Percentiles rank a stretch among this genome's conserved stretches.
phyloP scores from a whole-genome alignment of 2,888 invertebrate species.

The Fissipunctia ypsillon region DNA sequence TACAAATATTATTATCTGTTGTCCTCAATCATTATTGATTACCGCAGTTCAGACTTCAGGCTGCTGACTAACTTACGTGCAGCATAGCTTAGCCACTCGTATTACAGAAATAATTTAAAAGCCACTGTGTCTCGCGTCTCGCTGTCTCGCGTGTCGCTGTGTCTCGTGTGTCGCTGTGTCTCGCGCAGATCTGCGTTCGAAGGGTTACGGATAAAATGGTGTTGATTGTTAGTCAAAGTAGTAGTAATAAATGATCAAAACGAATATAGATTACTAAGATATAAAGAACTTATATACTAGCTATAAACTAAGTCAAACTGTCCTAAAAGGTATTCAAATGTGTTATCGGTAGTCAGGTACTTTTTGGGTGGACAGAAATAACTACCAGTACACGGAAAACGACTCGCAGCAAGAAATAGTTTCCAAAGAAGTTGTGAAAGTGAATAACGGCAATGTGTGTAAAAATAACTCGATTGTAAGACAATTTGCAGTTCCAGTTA shows the following conservation, averaged over 20 bases:
- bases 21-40: background rate
- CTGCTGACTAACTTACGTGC: too few species aligned
- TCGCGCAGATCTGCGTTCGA: too few species aligned
- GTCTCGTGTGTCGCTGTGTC: too few species aligned
- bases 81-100: too few species aligned
- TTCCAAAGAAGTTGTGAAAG: background rate
- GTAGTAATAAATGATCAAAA: too few species aligned
- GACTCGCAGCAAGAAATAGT: conserved; percentile 2
- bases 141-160: too few species aligned
- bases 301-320: background rate
- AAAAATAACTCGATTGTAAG: background rate
- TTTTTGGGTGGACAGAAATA: conserved; percentile 19
- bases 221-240: too few species aligned
- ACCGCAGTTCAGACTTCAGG: background rate
- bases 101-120: too few species aligned
- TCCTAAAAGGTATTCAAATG: background rate
- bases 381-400: background rate
- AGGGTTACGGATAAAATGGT: too few species aligned
- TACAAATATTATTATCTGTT: background rate
- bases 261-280: too few species aligned
- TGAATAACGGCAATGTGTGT: background rate
- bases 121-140: too few species aligned
- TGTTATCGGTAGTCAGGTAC: background rate
- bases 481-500: background rate
- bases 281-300: too few species aligned